Evolutionary conservation across 2,888 invertebrate genomes (phyloP), one percentile per base, ranked within the genome.

Genomic region (Syritta pipiens): DNA sequence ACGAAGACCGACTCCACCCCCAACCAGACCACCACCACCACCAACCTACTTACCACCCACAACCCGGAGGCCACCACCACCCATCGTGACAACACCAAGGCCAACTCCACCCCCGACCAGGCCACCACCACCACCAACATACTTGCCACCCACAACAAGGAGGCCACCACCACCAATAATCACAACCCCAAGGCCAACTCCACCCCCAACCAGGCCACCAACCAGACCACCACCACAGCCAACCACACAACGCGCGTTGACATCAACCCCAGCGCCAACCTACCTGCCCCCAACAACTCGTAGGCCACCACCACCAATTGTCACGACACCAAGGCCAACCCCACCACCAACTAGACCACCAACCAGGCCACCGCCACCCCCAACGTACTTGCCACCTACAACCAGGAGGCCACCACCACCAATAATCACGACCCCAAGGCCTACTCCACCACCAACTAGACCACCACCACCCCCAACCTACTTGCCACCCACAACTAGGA

Each of bases 71-170:
- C 40, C 79, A 19, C 17, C 51, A 14, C 82, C 83, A 6, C 81
- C 44, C 19, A 82, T 68, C 4, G 77, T 30, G 65, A 81, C 76
- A 12, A 69, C 82, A n/a, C 53, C 82, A 4, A 72, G 30, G 32
- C 32, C 24, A 19, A 10, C 26, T 4, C 81, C 84, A 2, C 76
- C 83, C 32, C 32, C 51, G 4, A 30, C 30, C 30, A 65, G 75
- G 4, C 75, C 83, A 4, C 75, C 83, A 49, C 28, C 49, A 19
- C 28, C 26, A 35, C 53, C 7, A 30, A 30, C 30, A 1, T 30
- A 30, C 10, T 30, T 30, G 5, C 81, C 84, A 2, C 75, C 83
- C n/a, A 19, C 49, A 28, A 55, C 55, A 4, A 40, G 26, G 2
- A n/a, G 53, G 26, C 40, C 53, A 9, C 12, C 44, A 1, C 9